These are phyloP conservation scores for Magallana angulata DNA, from an alignment of 1,140 invertebrate genomes.

Conservation along the genomic window DNA sequence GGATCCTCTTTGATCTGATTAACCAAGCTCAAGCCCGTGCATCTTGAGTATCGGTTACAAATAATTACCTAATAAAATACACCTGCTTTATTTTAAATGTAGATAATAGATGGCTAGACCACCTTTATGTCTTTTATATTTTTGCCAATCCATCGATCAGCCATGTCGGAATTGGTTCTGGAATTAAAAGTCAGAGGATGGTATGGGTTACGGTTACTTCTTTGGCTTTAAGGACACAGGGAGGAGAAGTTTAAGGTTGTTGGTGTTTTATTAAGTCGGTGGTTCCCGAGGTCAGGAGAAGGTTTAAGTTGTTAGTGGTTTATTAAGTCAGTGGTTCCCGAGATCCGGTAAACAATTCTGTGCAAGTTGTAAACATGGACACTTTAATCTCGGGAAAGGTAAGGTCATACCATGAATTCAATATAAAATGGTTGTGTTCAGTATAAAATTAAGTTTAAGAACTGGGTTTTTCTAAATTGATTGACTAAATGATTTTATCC, in stretches of 20 bases:
- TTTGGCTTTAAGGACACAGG: slow-evolving; percentile 1
- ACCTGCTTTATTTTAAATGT: slow-evolving; percentile 20
- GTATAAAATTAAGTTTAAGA: too few species aligned
- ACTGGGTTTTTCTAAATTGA: too few species aligned
- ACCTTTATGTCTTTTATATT: neutral
- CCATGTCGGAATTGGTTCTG: neutral
- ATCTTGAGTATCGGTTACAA: slow-evolving; percentile 2
- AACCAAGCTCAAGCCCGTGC: neutral
- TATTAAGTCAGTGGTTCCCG: too few species aligned
- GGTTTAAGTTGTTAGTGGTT: too few species aligned
- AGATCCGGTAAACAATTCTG: too few species aligned
- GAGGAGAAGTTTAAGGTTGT: neutral
- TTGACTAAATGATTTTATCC: too few species aligned
- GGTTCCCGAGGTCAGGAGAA: neutral
- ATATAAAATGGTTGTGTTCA: too few species aligned
- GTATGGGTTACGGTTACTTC: neutral
- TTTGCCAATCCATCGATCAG: neutral
- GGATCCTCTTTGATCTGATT: neutral
- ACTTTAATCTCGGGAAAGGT: too few species aligned
- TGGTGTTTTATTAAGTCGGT: too few species aligned
- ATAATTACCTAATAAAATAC: slow-evolving; percentile 29
- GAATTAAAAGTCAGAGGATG: slow-evolving; percentile 3
- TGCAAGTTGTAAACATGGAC: too few species aligned
- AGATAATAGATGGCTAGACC: neutral
- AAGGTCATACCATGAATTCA: too few species aligned